Percentiles rank a stretch among this genome's conserved stretches.
phyloP scores from a whole-genome alignment of 1,140 invertebrate species.

The Calephelis virginiensis region DNA sequence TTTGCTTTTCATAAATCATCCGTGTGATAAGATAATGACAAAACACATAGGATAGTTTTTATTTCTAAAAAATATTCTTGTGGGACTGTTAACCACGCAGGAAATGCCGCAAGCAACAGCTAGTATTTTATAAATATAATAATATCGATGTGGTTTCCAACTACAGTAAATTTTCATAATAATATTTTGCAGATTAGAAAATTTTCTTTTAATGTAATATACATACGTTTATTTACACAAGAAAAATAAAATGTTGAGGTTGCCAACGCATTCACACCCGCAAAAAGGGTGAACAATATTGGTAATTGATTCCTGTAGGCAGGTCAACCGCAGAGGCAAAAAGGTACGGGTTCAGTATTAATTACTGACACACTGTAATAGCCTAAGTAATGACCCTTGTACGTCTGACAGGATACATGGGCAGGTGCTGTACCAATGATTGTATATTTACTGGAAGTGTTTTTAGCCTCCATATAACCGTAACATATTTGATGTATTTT shows the following conservation, averaged over 20 bases:
- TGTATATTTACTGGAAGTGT: slow-evolving; percentile 25
- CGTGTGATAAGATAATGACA: too few species aligned
- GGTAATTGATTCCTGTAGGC: slow-evolving; percentile 33
- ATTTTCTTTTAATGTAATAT: background rate
- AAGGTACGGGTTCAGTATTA: slow-evolving; percentile 57
- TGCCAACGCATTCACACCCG: background rate
- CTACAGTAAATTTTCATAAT: too few species aligned
- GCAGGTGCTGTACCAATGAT: slow-evolving; percentile 29
- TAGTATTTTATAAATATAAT: too few species aligned
- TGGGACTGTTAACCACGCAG: too few species aligned
- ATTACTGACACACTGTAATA: slow-evolving; percentile 60
- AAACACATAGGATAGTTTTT: too few species aligned
- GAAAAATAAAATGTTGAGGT: background rate
- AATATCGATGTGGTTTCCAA: too few species aligned
- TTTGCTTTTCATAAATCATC: too few species aligned
- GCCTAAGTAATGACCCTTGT: slow-evolving; percentile 76
- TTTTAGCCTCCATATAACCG: too few species aligned
- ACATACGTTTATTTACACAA: background rate
- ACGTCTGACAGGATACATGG: slow-evolving; percentile 53
- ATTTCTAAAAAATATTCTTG: too few species aligned
- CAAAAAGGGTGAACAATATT: slow-evolving; percentile 16
- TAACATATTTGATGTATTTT: too few species aligned
- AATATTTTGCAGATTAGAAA: too few species aligned
- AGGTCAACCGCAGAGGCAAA: slow-evolving; percentile 42
- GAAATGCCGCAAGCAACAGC: too few species aligned